Conservation (phyloP, 2,113 vertebrate genomes). For the Odontesthes bonariensis region DNA sequence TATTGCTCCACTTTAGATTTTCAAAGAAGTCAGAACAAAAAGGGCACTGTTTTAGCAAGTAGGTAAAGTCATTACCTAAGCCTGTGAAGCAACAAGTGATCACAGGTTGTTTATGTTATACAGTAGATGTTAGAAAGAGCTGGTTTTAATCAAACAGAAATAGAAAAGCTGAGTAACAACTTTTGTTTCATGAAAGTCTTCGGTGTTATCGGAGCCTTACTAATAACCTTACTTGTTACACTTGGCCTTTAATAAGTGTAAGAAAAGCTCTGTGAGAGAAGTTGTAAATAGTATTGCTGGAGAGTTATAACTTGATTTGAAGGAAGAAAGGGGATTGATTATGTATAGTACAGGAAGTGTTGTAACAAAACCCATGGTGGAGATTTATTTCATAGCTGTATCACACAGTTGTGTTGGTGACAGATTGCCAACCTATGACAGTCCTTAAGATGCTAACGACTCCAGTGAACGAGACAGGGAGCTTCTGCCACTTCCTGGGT, state of each 20-base stretch:
- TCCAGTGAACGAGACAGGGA: constrained; percentile 81
- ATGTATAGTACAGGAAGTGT: constrained; percentile 1
- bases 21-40: background rate
- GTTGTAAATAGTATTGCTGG: background rate
- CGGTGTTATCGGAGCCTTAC: too few relatives aligned
- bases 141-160: background rate
- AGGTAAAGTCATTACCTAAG: background rate
- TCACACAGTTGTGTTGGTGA: background rate
- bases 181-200: constrained; percentile 1
- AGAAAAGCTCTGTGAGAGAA: background rate
- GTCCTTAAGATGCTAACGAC: constrained; percentile 54
- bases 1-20: background rate
- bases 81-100: background rate
- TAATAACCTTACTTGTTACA: too few relatives aligned
- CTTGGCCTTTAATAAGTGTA: background rate
- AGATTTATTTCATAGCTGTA: constrained; percentile 2
- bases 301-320: constrained; percentile 14
- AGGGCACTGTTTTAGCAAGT: background rate
- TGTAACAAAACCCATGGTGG: background rate
- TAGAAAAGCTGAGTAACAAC: background rate
- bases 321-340: constrained; percentile 2
- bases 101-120: background rate
- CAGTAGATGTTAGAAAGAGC: background rate
- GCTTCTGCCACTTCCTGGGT: constrained; percentile 74
- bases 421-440: constrained; percentile 7